Base-by-base conservation (phyloP, 2,113 vertebrate genomes). In the Patagioenas fasciata region DNA sequence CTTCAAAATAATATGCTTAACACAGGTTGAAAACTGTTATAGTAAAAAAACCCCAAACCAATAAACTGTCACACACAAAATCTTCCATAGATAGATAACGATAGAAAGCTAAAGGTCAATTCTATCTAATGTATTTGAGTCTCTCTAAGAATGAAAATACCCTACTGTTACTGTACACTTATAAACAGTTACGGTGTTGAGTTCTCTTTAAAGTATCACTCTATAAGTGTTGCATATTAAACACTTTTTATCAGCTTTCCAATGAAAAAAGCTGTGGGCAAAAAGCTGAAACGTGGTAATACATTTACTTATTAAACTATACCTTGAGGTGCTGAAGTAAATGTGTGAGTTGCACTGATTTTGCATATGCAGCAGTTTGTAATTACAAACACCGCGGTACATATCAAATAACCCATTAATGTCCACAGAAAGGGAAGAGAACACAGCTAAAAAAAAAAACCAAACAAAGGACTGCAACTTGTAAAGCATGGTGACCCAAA, bases 231-330 rank as follows among this genome's bases (percentile, higher is more conserved):
- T 84, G 42, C 36, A 50, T 71, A 74, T 72, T 95, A 79, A 96
- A 88, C 32, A 65, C n/a, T 84, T 95, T 95, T 92, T 89, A 96
- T 85, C 81, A 93, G 71, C 36, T 91, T 95, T 85, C 54, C 70
- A 93, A 80, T 42, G 78, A 93, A 89, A 94, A 96, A 91, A 70
- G 57, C 85, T 93, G 58, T 62, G 69, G 88, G 93, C 91, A 94
- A 89, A 73, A 93, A 95, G 62, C 25, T 96, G 91, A 82, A 91
- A 80, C 58, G 54, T 51, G 56, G 66, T 42, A 95, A 95, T 53
- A 78, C 25, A 61, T 72, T 84, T 96, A 78, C 91, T 86, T 89
- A 96, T 96, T 96, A 95, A 97, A 95, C 69, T 64, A 62, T 93
- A 83, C 91, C 94, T 96, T 94, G 79, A 80, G 94, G 93, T 94